Evolutionary conservation across 2,888 invertebrate genomes (phyloP).

Genomic region (Aleiodes leptofemur): DNA sequence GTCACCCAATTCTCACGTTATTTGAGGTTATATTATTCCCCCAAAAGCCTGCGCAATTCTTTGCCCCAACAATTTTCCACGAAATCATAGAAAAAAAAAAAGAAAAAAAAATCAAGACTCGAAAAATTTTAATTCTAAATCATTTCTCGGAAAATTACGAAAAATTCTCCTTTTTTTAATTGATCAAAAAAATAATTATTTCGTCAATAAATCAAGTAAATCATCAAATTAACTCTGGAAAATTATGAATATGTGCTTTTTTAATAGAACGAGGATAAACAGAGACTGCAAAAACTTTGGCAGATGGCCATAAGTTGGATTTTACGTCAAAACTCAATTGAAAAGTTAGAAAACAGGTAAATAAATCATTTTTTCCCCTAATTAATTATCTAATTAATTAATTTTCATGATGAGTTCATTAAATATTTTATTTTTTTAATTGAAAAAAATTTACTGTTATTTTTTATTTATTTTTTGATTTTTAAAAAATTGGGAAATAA

Average conservation of each 20-base stretch:
- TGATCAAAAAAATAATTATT: no score
- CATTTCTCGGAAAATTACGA: no score
- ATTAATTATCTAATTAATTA: slow-evolving; percentile 2
- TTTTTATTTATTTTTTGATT: no score
- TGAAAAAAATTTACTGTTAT: no score
- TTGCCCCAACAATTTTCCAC: not conserved
- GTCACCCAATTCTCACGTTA: not conserved
- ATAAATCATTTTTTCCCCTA: no score
- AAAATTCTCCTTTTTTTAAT: no score
- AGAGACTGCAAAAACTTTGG: slow-evolving; percentile 18
- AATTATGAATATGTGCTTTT: not conserved
- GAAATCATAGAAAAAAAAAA: not conserved
- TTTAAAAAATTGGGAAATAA: no score
- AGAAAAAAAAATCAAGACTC: no score
- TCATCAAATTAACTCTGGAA: not conserved
- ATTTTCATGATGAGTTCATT: not conserved
- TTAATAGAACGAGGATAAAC: not conserved
- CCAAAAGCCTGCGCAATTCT: slow-evolving; percentile 19
- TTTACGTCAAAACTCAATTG: slow-evolving; percentile 44
- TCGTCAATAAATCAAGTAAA: no score
- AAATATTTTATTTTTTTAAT: no score
- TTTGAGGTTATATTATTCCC: slow-evolving; percentile 7
- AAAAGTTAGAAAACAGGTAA: slow-evolving; percentile 48
- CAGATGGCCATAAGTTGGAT: slow-evolving; percentile 49
- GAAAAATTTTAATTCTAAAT: no score